Conservation (phyloP, 1,140 invertebrate species). For the Coenobita brevimanus region DNA sequence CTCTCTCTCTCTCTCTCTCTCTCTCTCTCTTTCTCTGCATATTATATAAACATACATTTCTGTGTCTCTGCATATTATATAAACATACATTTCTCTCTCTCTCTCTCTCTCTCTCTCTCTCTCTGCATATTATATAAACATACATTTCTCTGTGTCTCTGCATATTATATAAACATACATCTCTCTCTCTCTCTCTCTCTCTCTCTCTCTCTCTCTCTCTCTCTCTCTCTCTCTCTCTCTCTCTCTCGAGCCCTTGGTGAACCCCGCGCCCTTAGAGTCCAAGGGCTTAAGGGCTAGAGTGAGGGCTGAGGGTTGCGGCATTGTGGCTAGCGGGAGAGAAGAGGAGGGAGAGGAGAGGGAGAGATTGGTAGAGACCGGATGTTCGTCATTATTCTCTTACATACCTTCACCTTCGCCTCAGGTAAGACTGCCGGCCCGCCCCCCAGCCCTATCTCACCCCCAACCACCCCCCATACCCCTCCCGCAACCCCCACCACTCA, state of each 20-base stretch:
- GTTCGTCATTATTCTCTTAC: conserved; percentile 67
- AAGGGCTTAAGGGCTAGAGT: conserved; percentile 11
- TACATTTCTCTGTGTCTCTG: neutral
- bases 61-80: neutral
- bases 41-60: neutral
- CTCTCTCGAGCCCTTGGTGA: neutral
- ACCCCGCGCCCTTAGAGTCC: conserved; percentile 31
- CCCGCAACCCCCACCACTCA: neutral
- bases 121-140: neutral
- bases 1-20: neutral
- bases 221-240: neutral
- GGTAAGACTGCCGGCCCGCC: conserved; percentile 51
- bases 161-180: neutral
- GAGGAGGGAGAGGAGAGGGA: conserved; percentile 45
- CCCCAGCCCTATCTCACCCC: conserved; percentile 10
- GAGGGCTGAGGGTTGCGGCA: conserved; percentile 21
- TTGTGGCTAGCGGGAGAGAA: conserved; percentile 29
- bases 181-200: no score
- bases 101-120: no score
- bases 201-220: neutral
- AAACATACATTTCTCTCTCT: no score
- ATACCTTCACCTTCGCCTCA: conserved; percentile 66
- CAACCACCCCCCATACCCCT: neutral
- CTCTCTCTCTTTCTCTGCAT: neutral
- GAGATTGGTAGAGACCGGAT: conserved; percentile 68